Conservation (phyloP, 2,888 invertebrate genomes). For the Machimus rusticus region DNA sequence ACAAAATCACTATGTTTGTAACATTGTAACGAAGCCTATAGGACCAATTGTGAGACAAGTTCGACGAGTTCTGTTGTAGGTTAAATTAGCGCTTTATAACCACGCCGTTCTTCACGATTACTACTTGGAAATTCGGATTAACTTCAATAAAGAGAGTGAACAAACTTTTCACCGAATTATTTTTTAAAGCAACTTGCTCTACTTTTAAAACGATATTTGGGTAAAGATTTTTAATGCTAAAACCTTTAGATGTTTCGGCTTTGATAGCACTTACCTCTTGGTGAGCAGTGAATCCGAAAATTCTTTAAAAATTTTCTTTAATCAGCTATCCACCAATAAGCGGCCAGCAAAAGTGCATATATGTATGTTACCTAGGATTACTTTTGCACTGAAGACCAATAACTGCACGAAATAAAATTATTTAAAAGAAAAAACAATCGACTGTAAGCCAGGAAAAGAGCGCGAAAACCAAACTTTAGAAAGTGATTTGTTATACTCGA, state of each 20-base stretch:
- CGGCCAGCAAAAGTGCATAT: background rate
- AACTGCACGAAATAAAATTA: constrained; percentile 25
- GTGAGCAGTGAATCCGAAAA: background rate
- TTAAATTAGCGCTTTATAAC: background rate
- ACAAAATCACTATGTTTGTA: background rate
- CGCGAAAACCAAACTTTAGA: background rate
- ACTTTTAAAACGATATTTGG: no score
- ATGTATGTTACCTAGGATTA: constrained; percentile 19
- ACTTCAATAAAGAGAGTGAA: background rate
- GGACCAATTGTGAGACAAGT: constrained; percentile 12
- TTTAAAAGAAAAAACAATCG: background rate
- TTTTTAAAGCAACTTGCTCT: background rate
- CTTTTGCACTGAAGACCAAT: constrained; percentile 32
- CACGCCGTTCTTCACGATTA: background rate
- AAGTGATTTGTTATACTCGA: background rate
- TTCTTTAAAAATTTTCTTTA: background rate
- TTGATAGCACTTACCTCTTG: background rate
- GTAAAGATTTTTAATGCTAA: background rate
- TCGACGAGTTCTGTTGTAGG: background rate
- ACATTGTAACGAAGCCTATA: constrained; percentile 8
- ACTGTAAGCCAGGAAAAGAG: background rate
- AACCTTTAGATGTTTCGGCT: background rate
- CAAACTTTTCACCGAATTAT: background rate
- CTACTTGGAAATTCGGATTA: background rate
- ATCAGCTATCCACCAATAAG: background rate